These are phyloP conservation scores for Ferdinandea cuprea DNA, from an alignment of 2,888 invertebrate genomes.

Conservation along the genomic window DNA sequence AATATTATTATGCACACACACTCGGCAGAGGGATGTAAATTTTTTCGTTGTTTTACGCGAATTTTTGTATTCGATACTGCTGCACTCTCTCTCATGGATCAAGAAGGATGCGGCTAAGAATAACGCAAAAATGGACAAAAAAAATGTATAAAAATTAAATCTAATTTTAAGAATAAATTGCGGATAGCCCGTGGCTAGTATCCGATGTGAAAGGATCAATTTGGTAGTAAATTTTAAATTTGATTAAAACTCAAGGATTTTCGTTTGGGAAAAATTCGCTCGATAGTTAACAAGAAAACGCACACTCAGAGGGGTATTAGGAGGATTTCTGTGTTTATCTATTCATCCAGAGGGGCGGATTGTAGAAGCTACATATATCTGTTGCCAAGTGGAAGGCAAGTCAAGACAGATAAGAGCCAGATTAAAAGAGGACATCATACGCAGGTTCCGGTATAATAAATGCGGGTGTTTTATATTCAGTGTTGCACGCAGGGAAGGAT, in stretches of 20 bases:
- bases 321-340: neutral
- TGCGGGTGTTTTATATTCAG: conserved; percentile 61
- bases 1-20: conserved; percentile 51
- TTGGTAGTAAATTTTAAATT: conserved; percentile 47
- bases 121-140: neutral
- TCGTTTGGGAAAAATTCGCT: neutral
- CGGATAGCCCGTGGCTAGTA: neutral
- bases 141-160: conserved; percentile 44
- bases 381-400: neutral
- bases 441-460: conserved; percentile 63
- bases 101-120: neutral
- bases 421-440: conserved; percentile 57
- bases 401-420: conserved; percentile 35
- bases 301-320: neutral
- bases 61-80: conserved; percentile 54
- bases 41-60: conserved; percentile 18
- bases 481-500: conserved; percentile 54
- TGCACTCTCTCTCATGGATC: conserved; percentile 18
- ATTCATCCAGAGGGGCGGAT: neutral
- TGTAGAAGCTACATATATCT: conserved; percentile 7
- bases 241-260: conserved; percentile 28
- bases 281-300: conserved; percentile 6
- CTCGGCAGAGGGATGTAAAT: conserved; percentile 5
- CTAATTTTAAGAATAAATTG: conserved; percentile 37
- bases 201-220: conserved; percentile 2